Conservation (phyloP, 1,140 invertebrate genomes). For the Hyphantria cunea region DNA sequence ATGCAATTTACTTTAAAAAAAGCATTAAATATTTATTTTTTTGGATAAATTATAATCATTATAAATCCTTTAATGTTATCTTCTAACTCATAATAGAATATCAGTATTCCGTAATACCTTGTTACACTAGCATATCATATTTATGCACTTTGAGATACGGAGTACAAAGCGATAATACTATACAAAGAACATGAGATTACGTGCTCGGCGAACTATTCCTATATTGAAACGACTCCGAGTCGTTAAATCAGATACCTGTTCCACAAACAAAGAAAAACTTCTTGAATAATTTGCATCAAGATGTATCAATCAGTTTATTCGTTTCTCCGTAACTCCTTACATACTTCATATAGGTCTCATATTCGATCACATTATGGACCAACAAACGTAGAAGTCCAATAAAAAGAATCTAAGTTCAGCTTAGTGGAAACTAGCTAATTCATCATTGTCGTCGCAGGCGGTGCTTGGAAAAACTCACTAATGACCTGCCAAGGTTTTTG, state of each 20-base stretch:
- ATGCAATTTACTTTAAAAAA: too few species aligned
- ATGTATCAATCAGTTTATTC: constrained; percentile 21
- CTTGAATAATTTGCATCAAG: constrained; percentile 20
- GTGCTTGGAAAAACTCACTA: constrained; percentile 42
- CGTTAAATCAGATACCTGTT: background rate
- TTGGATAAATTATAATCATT: too few species aligned
- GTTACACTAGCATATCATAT: too few species aligned
- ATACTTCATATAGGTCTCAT: constrained; percentile 12
- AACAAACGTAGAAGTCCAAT: constrained; percentile 27
- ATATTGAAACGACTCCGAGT: background rate
- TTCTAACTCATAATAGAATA: too few species aligned
- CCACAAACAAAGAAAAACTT: constrained; percentile 1
- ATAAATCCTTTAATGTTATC: too few species aligned
- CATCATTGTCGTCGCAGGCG: constrained; percentile 42
- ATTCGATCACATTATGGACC: background rate
- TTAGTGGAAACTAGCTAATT: constrained; percentile 36
- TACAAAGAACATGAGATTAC: background rate
- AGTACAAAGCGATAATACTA: background rate
- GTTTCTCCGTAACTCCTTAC: constrained; percentile 2
- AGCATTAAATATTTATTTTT: too few species aligned
- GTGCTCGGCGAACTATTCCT: background rate
- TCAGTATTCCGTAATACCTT: too few species aligned
- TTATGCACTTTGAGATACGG: too few species aligned
- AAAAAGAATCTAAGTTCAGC: constrained; percentile 32
- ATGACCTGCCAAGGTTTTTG: constrained; percentile 43